Conservation (phyloP, 2,888 invertebrate species). For the Archips xylosteana region DNA sequence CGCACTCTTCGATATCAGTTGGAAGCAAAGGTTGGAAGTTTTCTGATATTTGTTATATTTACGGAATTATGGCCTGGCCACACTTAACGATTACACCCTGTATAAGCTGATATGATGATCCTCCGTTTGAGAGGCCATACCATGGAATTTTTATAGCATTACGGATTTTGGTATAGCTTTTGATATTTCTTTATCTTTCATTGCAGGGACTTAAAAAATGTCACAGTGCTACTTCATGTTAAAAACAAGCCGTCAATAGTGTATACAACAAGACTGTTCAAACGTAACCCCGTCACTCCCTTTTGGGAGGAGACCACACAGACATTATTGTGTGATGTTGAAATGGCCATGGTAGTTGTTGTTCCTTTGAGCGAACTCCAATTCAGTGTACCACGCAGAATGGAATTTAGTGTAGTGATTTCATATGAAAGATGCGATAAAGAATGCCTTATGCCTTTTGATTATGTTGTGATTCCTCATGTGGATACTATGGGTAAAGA, state of each 20-base stretch:
- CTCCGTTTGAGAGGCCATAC: too few relatives aligned
- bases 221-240: constrained; percentile 62
- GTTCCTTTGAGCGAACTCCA: constrained; percentile 64
- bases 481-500: constrained; percentile 59
- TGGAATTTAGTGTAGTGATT: constrained; percentile 64
- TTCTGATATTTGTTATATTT: too few relatives aligned
- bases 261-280: constrained; percentile 68
- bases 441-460: constrained; percentile 62
- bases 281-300: constrained; percentile 51
- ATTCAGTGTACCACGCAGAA: constrained; percentile 52
- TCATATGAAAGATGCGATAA: constrained; percentile 57
- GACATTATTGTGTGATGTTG: constrained; percentile 47
- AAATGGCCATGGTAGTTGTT: constrained; percentile 56
- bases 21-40: too few relatives aligned
- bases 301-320: constrained; percentile 59
- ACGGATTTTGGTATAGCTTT: background rate
- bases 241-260: constrained; percentile 52
- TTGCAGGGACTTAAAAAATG: constrained; percentile 66
- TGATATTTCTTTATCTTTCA: background rate
- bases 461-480: constrained; percentile 61
- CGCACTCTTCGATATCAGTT: too few relatives aligned
- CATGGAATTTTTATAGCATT: too few relatives aligned
- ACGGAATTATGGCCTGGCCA: too few relatives aligned
- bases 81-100: too few relatives aligned
- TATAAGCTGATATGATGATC: too few relatives aligned